A percentile compares a stretch with the other conserved stretches of the same genome.
These are phyloP conservation scores for Manacus vitellinus DNA, from an alignment of 2,113 vertebrate genomes.

Conservation along the genomic window DNA sequence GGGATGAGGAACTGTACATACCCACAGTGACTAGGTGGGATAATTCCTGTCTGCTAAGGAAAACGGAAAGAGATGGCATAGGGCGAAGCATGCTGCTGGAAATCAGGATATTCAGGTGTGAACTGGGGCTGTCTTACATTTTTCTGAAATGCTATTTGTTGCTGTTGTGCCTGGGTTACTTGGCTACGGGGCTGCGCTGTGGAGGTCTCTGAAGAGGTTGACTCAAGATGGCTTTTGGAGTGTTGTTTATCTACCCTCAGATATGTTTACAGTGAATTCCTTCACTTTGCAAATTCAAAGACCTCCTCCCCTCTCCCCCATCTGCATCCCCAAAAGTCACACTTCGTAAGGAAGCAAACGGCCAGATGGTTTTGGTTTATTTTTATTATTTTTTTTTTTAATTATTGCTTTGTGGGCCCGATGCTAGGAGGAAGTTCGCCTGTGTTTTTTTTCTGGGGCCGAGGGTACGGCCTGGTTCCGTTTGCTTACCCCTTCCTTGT, in stretches of 20 bases:
- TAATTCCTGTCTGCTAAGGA: background rate
- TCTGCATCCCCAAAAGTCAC: background rate
- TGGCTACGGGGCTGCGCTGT: background rate
- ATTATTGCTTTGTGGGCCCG: background rate
- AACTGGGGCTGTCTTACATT: background rate
- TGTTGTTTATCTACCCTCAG: background rate
- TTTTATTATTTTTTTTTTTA: background rate
- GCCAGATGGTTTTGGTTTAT: background rate
- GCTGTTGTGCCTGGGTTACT: background rate
- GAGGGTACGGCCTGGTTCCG: background rate
- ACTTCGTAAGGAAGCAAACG: background rate
- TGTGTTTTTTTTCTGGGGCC: background rate
- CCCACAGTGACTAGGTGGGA: background rate
- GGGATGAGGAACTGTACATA: background rate
- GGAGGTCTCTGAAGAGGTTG: background rate
- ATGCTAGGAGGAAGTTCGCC: background rate
- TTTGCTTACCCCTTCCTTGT: background rate
- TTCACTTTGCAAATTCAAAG: constrained; percentile 15
- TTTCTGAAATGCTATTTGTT: background rate
- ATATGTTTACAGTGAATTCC: background rate
- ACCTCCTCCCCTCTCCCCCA: background rate
- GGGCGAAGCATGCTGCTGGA: background rate
- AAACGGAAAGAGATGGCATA: background rate
- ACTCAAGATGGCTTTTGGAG: background rate
- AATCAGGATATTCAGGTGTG: background rate